Evolutionary conservation across 2,113 vertebrate species (phyloP).

Genomic region (Heterotilapia buettikoferi): DNA sequence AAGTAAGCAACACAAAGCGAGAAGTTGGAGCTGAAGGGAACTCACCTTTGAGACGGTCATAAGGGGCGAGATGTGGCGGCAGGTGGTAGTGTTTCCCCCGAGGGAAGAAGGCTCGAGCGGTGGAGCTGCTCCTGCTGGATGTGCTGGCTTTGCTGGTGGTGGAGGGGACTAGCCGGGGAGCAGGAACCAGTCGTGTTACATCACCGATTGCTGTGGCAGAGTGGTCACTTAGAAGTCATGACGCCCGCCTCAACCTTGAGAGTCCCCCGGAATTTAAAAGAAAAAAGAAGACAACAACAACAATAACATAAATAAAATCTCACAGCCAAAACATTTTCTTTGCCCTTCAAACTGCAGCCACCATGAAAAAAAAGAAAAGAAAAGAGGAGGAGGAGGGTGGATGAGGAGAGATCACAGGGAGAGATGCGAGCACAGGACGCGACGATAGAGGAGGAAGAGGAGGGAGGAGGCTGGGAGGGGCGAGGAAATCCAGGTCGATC

Average conservation of each 20-base stretch:
- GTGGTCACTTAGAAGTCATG: slow-evolving; percentile 24
- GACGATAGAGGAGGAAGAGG: not conserved
- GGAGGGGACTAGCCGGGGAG: not conserved
- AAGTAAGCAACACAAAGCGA: not conserved
- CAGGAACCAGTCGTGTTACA: not conserved
- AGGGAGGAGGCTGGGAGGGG: slow-evolving; percentile 7
- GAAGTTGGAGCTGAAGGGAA: not conserved
- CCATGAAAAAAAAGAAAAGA: not conserved
- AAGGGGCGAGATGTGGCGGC: slow-evolving; percentile 20
- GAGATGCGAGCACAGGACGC: slow-evolving; percentile 32
- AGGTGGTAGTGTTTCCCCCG: slow-evolving; percentile 30
- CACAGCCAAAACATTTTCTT: not conserved
- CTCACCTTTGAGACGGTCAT: slow-evolving; percentile 66
- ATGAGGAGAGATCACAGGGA: slow-evolving; percentile 18
- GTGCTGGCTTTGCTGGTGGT: not conserved
- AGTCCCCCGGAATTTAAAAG: not conserved
- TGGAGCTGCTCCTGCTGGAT: not conserved
- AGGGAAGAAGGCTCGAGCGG: not conserved
- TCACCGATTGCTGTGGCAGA: not conserved
- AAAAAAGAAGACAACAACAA: fast-evolving
- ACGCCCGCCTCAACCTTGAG: slow-evolving; percentile 26
- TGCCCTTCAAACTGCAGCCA: not conserved
- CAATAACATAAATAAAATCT: not conserved
- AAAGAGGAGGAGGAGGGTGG: not conserved
- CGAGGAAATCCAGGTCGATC: slow-evolving; percentile 1